Base-by-base conservation (phyloP, 2,888 invertebrate genomes). In the Allophyes oxyacanthae region DNA sequence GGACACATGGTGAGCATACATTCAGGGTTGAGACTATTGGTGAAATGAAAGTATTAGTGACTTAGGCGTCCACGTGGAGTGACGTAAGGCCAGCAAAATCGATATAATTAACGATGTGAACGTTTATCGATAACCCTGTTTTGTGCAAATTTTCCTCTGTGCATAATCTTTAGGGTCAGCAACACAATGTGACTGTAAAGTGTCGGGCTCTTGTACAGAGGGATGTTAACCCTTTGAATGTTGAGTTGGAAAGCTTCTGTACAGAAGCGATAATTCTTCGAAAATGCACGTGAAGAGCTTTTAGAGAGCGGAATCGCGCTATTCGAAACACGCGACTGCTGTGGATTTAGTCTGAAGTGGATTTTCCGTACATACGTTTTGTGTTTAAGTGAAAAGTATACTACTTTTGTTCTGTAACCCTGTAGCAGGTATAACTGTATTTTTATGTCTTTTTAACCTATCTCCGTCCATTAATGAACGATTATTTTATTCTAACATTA, bases 1-100 rank as follows among this genome's bases (percentile, higher is more conserved):
- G 9, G 89, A 90, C 30, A 83, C 82, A 53, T 91, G 90, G 89
- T 91, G 88, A 90, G 20, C 42, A 13, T 13, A 34, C 4, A 20
- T 7, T 6, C 9, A 45, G 26, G 63, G 32, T 56, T 34, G 34
- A 46, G 45, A 65, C 64, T 69, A 41, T 64, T 53, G 48, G 63
- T 72, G 58, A 64, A 64, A 48, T 26, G 46, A 67, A 61, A 64
- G 61, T 56, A 57, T 55, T 59, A 40, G 44, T 60, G 33, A 57
- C 38, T 48, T 34, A 49, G 50, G 30, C 41, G 32, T 56, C 55
- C 70, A 71, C 58, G 58, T 62, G 67, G 54, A 64, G 52, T 45
- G 51, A 59, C 51, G 44, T 58, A 28, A 36, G 53, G 28, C 6
- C 9, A 46, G 20, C 20, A 34, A 57, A 61, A 65, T 51, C 51